A percentile compares a stretch with the other conserved stretches of the same genome.
phyloP scores from a whole-genome alignment of 2,888 invertebrate species.

The Cecidostiba fungosa region DNA sequence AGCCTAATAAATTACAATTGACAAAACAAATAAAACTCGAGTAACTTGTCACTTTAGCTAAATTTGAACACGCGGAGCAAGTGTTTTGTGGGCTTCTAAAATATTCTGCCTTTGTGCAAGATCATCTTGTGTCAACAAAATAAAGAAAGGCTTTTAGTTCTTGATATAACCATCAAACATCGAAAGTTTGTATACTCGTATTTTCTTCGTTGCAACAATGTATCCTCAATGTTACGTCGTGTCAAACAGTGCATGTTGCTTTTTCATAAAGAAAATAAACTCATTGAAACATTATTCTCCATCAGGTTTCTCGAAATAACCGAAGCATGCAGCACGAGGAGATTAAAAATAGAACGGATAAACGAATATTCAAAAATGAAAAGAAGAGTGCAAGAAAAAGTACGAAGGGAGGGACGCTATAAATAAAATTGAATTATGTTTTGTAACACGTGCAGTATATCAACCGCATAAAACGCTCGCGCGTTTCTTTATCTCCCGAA shows the following conservation, averaged over 20 bases:
- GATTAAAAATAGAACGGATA: neutral
- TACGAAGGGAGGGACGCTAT: neutral
- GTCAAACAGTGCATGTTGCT: neutral
- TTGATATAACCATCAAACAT: too few species aligned
- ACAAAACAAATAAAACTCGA: neutral
- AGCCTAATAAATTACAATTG: neutral
- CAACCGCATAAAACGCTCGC: neutral
- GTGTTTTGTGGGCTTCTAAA: neutral
- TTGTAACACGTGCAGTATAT: neutral
- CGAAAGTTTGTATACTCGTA: neutral
- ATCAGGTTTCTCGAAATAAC: neutral
- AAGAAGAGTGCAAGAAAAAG: neutral
- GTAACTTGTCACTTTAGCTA: neutral
- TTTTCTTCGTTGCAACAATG: neutral
- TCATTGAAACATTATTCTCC: neutral
- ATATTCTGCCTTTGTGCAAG: neutral
- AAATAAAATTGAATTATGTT: constrained; percentile 5
- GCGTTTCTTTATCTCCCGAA: neutral
- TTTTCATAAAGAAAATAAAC: neutral
- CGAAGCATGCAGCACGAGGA: neutral
- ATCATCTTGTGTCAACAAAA: neutral
- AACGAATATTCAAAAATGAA: constrained; percentile 8
- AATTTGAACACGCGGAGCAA: neutral
- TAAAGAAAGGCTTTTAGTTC: too few species aligned
- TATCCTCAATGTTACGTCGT: neutral